Percentiles rank a stretch among this genome's conserved stretches.
Evolutionary conservation across 2,888 invertebrate species (phyloP).

Genomic region (Punctoribates punctum): DNA sequence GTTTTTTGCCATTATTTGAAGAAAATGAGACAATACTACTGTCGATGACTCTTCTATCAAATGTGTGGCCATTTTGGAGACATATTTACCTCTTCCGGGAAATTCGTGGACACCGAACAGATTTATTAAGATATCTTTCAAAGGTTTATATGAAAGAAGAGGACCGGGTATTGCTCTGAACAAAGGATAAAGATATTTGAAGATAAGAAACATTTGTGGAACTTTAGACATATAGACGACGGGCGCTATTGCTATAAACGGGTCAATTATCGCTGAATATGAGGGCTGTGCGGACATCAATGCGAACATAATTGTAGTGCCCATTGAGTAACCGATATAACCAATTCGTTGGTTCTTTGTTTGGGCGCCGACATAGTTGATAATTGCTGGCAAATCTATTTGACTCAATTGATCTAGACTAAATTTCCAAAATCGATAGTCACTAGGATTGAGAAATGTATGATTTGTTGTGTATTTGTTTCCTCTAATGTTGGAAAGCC

Average conservation of each 20-base stretch:
- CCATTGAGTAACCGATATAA: slow-evolving; percentile 23
- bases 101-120: not conserved
- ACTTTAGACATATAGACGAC: not conserved
- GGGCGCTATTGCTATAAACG: slow-evolving; percentile 10
- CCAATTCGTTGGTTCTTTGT: not conserved
- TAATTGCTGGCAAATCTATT: not conserved
- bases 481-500: slow-evolving; percentile 57
- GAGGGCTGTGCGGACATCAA: not conserved
- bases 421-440: slow-evolving; percentile 47
- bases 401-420: slow-evolving; percentile 53
- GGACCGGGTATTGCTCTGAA: not conserved
- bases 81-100: slow-evolving; percentile 53
- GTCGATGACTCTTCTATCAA: not conserved
- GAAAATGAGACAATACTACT: not conserved
- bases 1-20: not conserved
- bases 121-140: not conserved
- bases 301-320: not conserved
- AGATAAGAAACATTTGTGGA: not conserved
- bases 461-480: slow-evolving; percentile 49
- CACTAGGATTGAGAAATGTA: not conserved
- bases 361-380: not conserved
- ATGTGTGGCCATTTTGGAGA: not conserved
- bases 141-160: not conserved
- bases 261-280: not conserved
- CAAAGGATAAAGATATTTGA: not conserved